Evolutionary conservation across 2,797 vertebrate species (phyloP), one percentile per base, ranked within the genome.

Genomic region (Silurus lanzhouensis): DNA sequence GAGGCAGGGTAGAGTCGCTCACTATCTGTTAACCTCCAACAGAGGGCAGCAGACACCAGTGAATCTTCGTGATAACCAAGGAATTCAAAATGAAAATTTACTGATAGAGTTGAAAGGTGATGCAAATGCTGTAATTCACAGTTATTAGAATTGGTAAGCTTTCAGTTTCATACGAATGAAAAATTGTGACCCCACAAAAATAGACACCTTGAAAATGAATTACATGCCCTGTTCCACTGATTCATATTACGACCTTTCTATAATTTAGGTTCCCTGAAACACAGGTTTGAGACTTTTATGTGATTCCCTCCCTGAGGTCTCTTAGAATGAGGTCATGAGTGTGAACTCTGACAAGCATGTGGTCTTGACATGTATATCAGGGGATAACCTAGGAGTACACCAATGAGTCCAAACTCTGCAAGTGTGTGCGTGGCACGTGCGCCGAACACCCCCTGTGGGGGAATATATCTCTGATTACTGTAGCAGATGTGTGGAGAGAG

Each of bases 31-130:
- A 52, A 46, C 14, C 6, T 86, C 91, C 94, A 91, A 91, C 88
- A 94, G 93, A 74, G 57, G 93, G 93, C 55, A 92, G 87, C 88
- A 92, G 83, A 93, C 87, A 90, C 88, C 85, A 90, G 88, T 31
- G 80, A 81, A 92, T 78, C 38, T 48, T 8, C 19, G 6, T 13
- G 19, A 38, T 17, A 9, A 58, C 6, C 44, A 44, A 20, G 7
- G 38, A 6, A 61, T 15, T 52, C 1, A 12, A 44, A 31, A 1
- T 46, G 6, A 64, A 58, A 25, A n/a, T 7, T 15, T 80, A 66
- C 48, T 71, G 14, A 79, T 48, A 57, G 31, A 1, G 15, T 60
- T 31, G 3, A 60, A 77, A 38, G 27, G 13, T 8, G 15, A 20
- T 76, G 57, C 27, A 7, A 14, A 78, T 20, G 22, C 72, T 38